Evolutionary conservation across 2,797 vertebrate genomes (phyloP).

Genomic region (Ceryle rudis): DNA sequence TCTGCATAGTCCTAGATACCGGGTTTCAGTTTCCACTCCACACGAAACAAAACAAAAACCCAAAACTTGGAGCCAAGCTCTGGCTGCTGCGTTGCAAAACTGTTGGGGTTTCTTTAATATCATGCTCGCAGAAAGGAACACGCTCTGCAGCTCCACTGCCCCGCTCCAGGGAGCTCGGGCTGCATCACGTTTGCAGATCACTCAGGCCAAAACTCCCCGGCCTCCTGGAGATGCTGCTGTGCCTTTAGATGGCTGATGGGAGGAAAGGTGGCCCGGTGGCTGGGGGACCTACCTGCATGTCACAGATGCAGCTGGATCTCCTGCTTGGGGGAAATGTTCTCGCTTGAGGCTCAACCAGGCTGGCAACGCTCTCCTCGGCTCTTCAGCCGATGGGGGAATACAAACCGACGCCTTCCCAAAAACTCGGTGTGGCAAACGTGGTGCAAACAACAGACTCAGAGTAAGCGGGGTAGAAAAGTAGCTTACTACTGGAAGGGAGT

Average conservation of each 20-base stretch:
- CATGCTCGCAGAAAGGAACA: neutral
- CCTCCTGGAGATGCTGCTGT: neutral
- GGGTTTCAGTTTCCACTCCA: constrained; percentile 36
- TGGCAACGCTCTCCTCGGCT: neutral
- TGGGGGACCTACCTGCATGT: neutral
- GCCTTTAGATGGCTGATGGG: rapidly evolving
- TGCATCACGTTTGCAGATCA: neutral
- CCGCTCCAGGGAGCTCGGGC: neutral
- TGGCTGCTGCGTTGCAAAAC: neutral
- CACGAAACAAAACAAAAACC: neutral
- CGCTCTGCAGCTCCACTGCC: neutral
- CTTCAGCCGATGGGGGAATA: rapidly evolving
- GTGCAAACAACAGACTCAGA: neutral
- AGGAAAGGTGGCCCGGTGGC: rapidly evolving
- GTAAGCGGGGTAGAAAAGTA: neutral
- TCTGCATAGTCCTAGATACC: neutral
- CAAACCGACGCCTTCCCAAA: neutral
- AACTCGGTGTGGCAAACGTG: neutral
- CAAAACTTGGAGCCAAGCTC: neutral
- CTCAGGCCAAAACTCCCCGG: neutral
- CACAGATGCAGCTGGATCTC: neutral
- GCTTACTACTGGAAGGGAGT: neutral
- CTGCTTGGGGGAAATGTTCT: neutral
- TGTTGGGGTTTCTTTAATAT: neutral
- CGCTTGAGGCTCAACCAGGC: neutral